Conservation (phyloP, 2,888 invertebrate genomes). For the Oscheius sp. region DNA sequence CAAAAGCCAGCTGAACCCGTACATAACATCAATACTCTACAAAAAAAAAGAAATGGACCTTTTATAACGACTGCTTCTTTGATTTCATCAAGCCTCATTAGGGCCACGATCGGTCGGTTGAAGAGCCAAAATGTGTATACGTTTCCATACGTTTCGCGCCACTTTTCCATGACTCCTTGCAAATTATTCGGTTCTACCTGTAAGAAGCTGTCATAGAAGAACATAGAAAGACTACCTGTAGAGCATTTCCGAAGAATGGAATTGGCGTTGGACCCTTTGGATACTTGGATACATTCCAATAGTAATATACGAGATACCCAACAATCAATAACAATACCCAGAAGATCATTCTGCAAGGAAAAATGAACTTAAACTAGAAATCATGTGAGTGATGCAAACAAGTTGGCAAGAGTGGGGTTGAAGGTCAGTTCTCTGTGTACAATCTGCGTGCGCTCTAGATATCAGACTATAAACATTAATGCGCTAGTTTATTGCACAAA, state of each 20-base stretch:
- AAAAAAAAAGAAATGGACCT: constrained; percentile 11
- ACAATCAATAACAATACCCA: background rate
- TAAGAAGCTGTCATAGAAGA: background rate
- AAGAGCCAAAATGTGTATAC: constrained; percentile 40
- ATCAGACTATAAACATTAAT: too few species aligned
- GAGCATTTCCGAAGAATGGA: constrained; percentile 20
- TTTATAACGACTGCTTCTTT: constrained; percentile 38
- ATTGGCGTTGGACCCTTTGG: constrained; percentile 48
- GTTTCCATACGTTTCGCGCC: constrained; percentile 33
- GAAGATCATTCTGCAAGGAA: background rate
- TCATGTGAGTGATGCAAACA: too few species aligned
- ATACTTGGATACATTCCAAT: constrained; percentile 44
- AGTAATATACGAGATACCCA: constrained; percentile 42
- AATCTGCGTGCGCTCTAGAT: too few species aligned
- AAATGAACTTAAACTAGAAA: too few species aligned
- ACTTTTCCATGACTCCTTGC: constrained; percentile 12
- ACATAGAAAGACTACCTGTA: background rate
- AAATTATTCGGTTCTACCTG: constrained; percentile 24
- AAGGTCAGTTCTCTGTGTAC: too few species aligned
- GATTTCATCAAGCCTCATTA: constrained; percentile 36
- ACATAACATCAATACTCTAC: background rate
- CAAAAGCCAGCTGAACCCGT: constrained; percentile 36
- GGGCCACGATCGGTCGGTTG: constrained; percentile 34
- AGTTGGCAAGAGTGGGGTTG: too few species aligned
- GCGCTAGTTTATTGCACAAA: too few species aligned